Evolutionary conservation across 1,140 invertebrate genomes (phyloP).

Genomic region (Chrysopa pallens): DNA sequence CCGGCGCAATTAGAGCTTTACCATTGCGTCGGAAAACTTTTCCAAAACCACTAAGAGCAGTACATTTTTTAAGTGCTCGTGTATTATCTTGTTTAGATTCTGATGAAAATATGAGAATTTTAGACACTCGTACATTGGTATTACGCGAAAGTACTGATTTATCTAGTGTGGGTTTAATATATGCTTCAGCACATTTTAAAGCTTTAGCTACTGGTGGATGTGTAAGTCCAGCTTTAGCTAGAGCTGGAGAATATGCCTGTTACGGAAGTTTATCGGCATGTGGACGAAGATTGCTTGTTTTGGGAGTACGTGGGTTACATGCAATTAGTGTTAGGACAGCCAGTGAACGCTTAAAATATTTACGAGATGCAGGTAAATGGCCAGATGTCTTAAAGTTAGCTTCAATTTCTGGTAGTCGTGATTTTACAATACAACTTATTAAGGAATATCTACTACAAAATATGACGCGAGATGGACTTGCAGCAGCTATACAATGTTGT

Average conservation of each 20-base stretch:
- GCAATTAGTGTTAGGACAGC: conserved; percentile 64
- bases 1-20: conserved; percentile 35
- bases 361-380: conserved; percentile 47
- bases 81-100: conserved; percentile 73
- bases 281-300: conserved; percentile 62
- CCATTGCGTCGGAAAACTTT: conserved; percentile 49
- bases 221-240: conserved; percentile 36
- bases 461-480: conserved; percentile 15
- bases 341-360: conserved; percentile 55
- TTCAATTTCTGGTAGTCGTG: conserved; percentile 5
- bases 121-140: conserved; percentile 75
- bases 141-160: conserved; percentile 71
- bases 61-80: conserved; percentile 77
- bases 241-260: conserved; percentile 64
- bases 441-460: neutral
- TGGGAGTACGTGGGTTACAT: conserved; percentile 69
- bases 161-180: conserved; percentile 70
- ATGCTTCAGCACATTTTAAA: conserved; percentile 86
- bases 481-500: conserved; percentile 20
- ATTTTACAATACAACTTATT: neutral
- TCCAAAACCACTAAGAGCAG: conserved; percentile 45
- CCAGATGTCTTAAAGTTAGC: conserved; percentile 34
- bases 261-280: conserved; percentile 76
- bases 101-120: conserved; percentile 67
- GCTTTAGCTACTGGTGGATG: conserved; percentile 54